Conservation (phyloP, 2,797 vertebrate genomes). For the Enteromius unitaeniatus region DNA sequence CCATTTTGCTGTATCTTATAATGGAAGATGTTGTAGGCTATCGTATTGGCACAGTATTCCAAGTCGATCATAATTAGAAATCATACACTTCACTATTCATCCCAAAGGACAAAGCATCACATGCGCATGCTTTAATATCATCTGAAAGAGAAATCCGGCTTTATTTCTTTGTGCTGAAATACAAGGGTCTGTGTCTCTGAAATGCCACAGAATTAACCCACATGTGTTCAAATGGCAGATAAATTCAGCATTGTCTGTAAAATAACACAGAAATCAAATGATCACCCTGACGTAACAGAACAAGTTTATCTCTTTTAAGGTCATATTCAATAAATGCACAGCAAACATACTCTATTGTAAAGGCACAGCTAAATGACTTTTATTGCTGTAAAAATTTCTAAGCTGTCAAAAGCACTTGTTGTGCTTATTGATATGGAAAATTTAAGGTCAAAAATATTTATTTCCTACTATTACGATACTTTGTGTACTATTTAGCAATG, state of each 20-base stretch:
- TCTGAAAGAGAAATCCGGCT: not conserved
- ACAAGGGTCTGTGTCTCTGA: conserved; percentile 14
- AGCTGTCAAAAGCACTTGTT: not conserved
- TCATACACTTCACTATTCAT: not conserved
- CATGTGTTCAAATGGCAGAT: conserved; percentile 40
- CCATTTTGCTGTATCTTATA: conserved; percentile 2
- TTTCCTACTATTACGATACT: too few relatives aligned
- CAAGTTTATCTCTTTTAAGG: conserved; percentile 21
- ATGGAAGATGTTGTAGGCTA: not conserved
- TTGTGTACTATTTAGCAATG: not conserved
- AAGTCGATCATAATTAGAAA: conserved; percentile 24
- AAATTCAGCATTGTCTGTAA: conserved; percentile 30
- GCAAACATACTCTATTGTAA: conserved; percentile 5
- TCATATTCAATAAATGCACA: conserved; percentile 11
- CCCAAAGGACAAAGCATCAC: not conserved
- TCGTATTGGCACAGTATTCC: not conserved
- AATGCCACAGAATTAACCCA: conserved; percentile 41
- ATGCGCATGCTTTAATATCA: not conserved
- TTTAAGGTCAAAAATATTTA: not conserved
- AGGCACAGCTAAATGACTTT: not conserved
- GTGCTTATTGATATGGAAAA: not conserved
- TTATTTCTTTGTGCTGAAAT: conserved; percentile 7
- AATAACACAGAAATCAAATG: conserved; percentile 30
- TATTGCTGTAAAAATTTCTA: not conserved
- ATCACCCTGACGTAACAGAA: conserved; percentile 9